These are phyloP conservation scores for Calypte anna DNA, from an alignment of 2,113 vertebrate species.

Conservation along the genomic window DNA sequence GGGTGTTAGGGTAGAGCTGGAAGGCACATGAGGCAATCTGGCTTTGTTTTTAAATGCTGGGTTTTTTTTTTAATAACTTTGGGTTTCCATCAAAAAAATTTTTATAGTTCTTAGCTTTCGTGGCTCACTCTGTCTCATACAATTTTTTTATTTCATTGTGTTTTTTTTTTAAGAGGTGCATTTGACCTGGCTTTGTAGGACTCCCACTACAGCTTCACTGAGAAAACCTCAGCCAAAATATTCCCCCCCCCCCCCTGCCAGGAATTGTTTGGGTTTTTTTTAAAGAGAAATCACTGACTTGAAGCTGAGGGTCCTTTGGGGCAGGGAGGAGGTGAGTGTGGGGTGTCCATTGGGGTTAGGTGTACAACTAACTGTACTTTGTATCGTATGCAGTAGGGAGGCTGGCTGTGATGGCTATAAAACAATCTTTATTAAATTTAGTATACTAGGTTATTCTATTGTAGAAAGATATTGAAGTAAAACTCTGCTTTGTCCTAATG, in stretches of 20 bases:
- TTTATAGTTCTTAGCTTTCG: not conserved
- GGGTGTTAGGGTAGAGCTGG: not conserved
- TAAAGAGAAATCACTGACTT: not conserved
- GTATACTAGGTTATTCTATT: no score
- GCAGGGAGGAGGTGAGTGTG: no score
- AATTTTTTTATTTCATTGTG: no score
- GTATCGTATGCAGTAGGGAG: no score
- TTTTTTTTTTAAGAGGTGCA: not conserved
- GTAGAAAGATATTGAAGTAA: no score
- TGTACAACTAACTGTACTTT: not conserved
- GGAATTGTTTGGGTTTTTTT: not conserved
- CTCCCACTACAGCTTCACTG: not conserved
- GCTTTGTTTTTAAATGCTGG: not conserved
- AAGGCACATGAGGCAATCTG: not conserved
- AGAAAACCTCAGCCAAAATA: not conserved
- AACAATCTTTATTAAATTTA: no score
- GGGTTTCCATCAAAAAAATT: not conserved
- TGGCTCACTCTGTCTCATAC: not conserved
- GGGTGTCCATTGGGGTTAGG: not conserved
- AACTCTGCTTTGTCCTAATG: no score
- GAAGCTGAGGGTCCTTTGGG: not conserved
- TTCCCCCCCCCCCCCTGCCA: no score
- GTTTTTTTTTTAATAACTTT: not conserved
- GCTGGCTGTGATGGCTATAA: no score
- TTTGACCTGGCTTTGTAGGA: not conserved